Conservation (phyloP, 1,140 invertebrate species). For the Euwallacea fornicatus region DNA sequence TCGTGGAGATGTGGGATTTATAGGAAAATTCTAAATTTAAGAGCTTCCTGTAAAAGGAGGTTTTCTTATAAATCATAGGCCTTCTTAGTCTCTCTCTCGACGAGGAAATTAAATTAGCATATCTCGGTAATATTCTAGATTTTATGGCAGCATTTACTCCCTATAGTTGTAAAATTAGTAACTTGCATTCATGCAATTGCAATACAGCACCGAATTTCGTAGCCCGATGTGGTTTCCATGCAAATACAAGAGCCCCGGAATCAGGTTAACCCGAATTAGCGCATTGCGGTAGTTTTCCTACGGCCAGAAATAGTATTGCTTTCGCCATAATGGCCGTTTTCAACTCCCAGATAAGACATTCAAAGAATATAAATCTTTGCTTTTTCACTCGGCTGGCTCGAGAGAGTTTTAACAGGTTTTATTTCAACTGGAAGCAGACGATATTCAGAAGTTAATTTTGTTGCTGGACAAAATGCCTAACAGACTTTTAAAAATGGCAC, state of each 20-base stretch:
- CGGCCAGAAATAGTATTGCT: conserved; percentile 28
- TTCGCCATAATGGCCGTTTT: conserved; percentile 17
- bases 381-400: neutral
- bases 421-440: neutral
- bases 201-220: conserved; percentile 20
- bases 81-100: too few species aligned
- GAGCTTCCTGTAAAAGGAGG: too few species aligned
- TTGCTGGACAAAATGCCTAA: too few species aligned
- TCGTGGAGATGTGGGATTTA: too few species aligned
- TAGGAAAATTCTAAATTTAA: too few species aligned
- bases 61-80: too few species aligned
- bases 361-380: conserved; percentile 20
- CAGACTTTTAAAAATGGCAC: too few species aligned
- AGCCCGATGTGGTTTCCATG: conserved; percentile 18
- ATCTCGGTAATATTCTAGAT: neutral
- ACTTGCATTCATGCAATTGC: conserved; percentile 18
- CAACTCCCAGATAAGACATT: conserved; percentile 24
- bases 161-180: conserved; percentile 6
- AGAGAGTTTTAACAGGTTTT: conserved; percentile 10
- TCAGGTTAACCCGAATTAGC: conserved; percentile 33
- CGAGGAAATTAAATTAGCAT: neutral
- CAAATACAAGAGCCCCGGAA: conserved; percentile 13
- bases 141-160: conserved; percentile 4
- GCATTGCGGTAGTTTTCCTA: conserved; percentile 34
- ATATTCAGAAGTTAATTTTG: neutral